Evolutionary conservation across 23 tunicate species (phyloP).

Genomic region (Trididemnum nubilum): DNA sequence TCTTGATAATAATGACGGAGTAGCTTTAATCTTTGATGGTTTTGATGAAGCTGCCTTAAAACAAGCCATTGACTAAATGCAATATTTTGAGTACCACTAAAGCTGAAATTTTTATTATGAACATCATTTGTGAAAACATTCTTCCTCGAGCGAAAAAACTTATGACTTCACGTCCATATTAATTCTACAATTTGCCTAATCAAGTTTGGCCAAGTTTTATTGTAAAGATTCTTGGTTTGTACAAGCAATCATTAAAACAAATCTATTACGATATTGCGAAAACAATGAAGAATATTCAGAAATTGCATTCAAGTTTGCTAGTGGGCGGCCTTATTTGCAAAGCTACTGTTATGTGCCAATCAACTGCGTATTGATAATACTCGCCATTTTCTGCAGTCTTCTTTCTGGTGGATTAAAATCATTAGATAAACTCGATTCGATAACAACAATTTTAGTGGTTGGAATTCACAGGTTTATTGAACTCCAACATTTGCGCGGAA

Average conservation of each 20-base stretch:
- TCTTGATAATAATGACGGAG: background rate
- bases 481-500: background rate
- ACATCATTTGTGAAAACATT: background rate
- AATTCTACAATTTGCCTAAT: too few relatives aligned
- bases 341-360: background rate
- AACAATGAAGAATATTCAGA: background rate
- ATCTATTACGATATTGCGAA: background rate
- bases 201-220: background rate
- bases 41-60: background rate
- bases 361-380: background rate
- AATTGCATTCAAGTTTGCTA: background rate
- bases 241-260: background rate
- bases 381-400: too few relatives aligned
- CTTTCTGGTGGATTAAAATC: background rate
- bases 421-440: background rate
- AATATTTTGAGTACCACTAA: background rate
- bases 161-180: background rate
- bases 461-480: background rate
- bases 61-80: background rate
- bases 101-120: background rate
- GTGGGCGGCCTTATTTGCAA: background rate
- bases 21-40: background rate
- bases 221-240: background rate
- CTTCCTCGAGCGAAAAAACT: background rate
- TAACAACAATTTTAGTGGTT: background rate